These are phyloP conservation scores for Aquatica leii DNA, from an alignment of 2,888 invertebrate species.

Conservation along the genomic window DNA sequence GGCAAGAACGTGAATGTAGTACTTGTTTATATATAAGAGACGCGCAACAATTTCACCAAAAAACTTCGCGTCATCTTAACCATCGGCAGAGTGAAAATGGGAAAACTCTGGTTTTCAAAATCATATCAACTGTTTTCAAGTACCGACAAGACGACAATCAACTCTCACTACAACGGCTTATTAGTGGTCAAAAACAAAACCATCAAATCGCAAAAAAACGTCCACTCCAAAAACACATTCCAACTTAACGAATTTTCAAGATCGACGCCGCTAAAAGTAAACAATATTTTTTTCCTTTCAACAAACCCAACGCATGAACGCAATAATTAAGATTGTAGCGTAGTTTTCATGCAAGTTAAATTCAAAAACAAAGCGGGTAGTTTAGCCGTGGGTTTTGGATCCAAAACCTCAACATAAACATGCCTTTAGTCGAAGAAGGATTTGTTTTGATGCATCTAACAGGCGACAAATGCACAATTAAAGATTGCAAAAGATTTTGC, in stretches of 20 bases:
- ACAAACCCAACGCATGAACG: constrained; percentile 88
- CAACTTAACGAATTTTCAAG: constrained; percentile 86
- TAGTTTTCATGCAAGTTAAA: constrained; percentile 88
- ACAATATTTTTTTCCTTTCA: constrained; percentile 93
- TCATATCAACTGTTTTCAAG: constrained; percentile 90
- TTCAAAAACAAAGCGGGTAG: constrained; percentile 97
- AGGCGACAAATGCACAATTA: constrained; percentile 85
- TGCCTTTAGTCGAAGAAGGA: constrained; percentile 90
- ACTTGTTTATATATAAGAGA: constrained; percentile 96
- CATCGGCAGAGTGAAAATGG: constrained; percentile 83
- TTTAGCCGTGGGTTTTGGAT: constrained; percentile 97
- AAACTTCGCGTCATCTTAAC: constrained; percentile 94
- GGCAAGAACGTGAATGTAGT: constrained; percentile 93
- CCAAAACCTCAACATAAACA: constrained; percentile 88
- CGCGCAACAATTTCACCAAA: constrained; percentile 92
- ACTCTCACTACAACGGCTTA: constrained; percentile 88
- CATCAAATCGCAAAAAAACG: constrained; percentile 80
- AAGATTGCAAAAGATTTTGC: constrained; percentile 90
- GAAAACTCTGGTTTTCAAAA: constrained; percentile 91
- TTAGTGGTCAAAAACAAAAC: constrained; percentile 94
- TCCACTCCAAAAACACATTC: constrained; percentile 88
- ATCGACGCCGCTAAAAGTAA: constrained; percentile 86
- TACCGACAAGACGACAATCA: constrained; percentile 97
- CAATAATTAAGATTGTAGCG: constrained; percentile 95
- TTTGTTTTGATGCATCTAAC: constrained; percentile 92